phyloP scores from a whole-genome alignment of 2,888 invertebrate species.

The Diplolepis rosae region DNA sequence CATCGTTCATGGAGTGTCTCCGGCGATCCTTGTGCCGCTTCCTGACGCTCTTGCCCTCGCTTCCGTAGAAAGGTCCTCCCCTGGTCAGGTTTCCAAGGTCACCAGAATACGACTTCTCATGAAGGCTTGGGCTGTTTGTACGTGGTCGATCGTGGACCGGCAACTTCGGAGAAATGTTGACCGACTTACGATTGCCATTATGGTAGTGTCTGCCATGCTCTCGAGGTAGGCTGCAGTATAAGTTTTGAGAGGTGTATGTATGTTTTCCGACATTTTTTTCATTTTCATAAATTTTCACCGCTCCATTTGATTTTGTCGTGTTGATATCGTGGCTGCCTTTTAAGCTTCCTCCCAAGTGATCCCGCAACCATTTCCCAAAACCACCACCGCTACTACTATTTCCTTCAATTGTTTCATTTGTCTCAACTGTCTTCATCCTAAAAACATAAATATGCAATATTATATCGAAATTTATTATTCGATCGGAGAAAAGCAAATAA shows the following conservation, averaged over 20 bases:
- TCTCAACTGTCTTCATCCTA: slow-evolving; percentile 38
- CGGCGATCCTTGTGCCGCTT: slow-evolving; percentile 66
- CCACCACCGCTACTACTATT: slow-evolving; percentile 55
- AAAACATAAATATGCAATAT: slow-evolving; percentile 36
- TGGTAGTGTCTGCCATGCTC: slow-evolving; percentile 60
- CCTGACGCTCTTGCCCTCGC: slow-evolving; percentile 64
- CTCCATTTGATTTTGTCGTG: slow-evolving; percentile 33
- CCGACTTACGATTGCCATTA: slow-evolving; percentile 50
- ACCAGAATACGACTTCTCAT: slow-evolving; percentile 49
- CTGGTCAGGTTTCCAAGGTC: slow-evolving; percentile 54
- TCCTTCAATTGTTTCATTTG: slow-evolving; percentile 40
- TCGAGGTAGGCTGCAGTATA: slow-evolving; percentile 69
- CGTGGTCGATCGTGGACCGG: slow-evolving; percentile 57
- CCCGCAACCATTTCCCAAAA: slow-evolving; percentile 70
- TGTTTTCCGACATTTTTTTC: slow-evolving; percentile 51
- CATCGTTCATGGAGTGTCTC: slow-evolving; percentile 69
- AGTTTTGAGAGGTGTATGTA: slow-evolving; percentile 65
- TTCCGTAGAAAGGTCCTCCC: slow-evolving; percentile 59
- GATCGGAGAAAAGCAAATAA: too few relatives aligned
- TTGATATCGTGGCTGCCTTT: slow-evolving; percentile 38
- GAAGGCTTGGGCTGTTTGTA: slow-evolving; percentile 52
- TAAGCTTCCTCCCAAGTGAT: slow-evolving; percentile 64
- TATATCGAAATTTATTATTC: too few relatives aligned
- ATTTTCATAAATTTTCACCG: slow-evolving; percentile 36
- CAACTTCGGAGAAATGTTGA: slow-evolving; percentile 46